Conservation (phyloP, 2,888 invertebrate species). For the Nomada fucata region DNA sequence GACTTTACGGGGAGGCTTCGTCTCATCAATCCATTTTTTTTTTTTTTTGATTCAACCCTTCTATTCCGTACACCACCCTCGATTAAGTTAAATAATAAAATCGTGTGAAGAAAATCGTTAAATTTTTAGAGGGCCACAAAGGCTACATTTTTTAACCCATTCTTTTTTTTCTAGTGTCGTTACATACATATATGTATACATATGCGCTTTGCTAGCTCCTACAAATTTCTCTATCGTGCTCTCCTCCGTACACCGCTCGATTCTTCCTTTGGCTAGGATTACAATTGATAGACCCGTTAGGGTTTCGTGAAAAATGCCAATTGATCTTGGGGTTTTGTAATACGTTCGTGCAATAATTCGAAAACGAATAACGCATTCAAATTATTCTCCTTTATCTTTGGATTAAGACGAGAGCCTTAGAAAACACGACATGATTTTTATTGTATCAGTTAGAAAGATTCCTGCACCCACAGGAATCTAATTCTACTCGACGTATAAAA, state of each 20-base stretch:
- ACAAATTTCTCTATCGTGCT: constrained; percentile 55
- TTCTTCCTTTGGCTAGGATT: constrained; percentile 40
- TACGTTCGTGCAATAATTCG: background rate
- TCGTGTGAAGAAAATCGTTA: constrained; percentile 26
- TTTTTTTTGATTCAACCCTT: constrained; percentile 52
- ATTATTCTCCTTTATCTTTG: background rate
- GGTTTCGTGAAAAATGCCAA: constrained; percentile 33
- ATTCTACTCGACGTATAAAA: background rate
- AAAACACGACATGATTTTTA: constrained; percentile 26
- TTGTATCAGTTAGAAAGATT: background rate
- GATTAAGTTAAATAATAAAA: constrained; percentile 28
- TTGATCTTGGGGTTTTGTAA: constrained; percentile 16
- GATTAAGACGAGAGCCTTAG: constrained; percentile 9
- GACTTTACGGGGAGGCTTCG: constrained; percentile 24
- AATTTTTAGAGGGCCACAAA: constrained; percentile 36
- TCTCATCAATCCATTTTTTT: constrained; percentile 20
- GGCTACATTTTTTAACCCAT: constrained; percentile 47
- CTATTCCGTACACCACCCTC: constrained; percentile 50
- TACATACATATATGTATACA: constrained; percentile 49
- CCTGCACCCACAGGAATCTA: background rate
- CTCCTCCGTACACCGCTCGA: constrained; percentile 52
- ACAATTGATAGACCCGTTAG: constrained; percentile 12
- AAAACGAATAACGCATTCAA: constrained; percentile 23
- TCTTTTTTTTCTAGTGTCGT: constrained; percentile 54
- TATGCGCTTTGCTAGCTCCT: constrained; percentile 55